Conservation (phyloP, 1,140 invertebrate genomes). For the Drosophila miranda region DNA sequence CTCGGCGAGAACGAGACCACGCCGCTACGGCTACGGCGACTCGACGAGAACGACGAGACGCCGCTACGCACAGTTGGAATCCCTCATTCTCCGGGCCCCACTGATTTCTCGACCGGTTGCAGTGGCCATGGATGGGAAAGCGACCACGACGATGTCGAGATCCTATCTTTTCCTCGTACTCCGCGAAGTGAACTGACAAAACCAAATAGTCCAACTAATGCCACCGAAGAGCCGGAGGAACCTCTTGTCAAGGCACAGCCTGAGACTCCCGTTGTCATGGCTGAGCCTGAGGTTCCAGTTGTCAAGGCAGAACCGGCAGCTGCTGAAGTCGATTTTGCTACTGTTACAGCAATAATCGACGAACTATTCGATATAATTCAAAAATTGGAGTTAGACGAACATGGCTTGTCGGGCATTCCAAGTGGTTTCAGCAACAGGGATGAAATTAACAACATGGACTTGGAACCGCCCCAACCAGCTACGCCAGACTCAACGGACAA, state of each 20-base stretch:
- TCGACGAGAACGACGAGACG: slow-evolving; percentile 36
- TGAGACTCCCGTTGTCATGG: too few relatives aligned
- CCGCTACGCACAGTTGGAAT: slow-evolving; percentile 17
- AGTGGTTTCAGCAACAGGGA: neutral
- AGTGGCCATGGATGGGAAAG: slow-evolving; percentile 36
- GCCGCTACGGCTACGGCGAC: neutral
- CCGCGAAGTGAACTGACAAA: too few relatives aligned
- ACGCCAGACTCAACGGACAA: neutral
- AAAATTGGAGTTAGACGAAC: neutral
- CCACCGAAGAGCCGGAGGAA: too few relatives aligned
- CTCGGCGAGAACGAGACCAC: neutral
- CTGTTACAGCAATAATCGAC: too few relatives aligned
- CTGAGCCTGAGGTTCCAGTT: too few relatives aligned
- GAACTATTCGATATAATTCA: too few relatives aligned
- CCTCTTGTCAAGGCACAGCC: too few relatives aligned
- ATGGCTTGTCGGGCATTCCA: neutral
- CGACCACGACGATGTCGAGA: slow-evolving; percentile 17
- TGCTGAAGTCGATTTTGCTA: too few relatives aligned
- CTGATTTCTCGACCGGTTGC: neutral
- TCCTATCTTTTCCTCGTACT: neutral
- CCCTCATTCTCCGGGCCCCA: neutral
- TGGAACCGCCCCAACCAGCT: neutral
- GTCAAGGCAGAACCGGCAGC: too few relatives aligned
- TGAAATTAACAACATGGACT: slow-evolving; percentile 13
- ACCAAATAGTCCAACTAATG: too few relatives aligned